phyloP scores from a whole-genome alignment of 2,888 invertebrate genomes.

The Bruchidius siliquastri region DNA sequence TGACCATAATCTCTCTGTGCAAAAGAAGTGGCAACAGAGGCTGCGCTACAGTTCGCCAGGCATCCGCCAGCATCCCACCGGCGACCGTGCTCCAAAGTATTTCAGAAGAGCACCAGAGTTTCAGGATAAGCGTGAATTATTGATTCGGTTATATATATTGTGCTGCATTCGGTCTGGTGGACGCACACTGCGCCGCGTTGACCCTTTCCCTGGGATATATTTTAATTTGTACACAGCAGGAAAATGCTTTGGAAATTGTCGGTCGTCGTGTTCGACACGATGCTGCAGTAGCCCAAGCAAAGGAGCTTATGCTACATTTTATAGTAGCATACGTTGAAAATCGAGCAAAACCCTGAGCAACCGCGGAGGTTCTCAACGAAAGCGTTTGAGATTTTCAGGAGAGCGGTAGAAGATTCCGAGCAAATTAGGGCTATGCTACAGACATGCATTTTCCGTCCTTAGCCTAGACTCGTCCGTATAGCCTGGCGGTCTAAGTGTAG shows the following conservation, averaged over 20 bases:
- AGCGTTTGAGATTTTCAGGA: no score
- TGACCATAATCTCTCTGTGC: no score
- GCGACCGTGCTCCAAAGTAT: not conserved
- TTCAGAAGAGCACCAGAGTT: constrained; percentile 4
- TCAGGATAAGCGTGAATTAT: constrained; percentile 31
- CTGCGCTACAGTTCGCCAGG: not conserved
- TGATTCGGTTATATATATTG: constrained; percentile 29
- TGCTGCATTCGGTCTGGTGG: not conserved
- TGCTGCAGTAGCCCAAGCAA: no score
- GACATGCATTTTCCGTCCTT: no score
- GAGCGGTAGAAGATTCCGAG: no score
- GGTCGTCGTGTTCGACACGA: not conserved
- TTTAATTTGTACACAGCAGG: not conserved
- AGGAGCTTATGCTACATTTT: no score
- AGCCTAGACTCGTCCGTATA: no score
- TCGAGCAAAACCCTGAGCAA: no score
- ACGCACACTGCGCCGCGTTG: constrained; percentile 17
- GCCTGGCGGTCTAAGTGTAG: no score
- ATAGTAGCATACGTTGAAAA: no score
- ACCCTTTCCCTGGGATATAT: constrained; percentile 14
- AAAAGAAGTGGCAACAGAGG: not conserved
- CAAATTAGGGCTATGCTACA: no score
- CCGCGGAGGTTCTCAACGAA: no score
- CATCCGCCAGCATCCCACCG: constrained; percentile 9
- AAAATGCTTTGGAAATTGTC: not conserved